Base-by-base conservation (phyloP, 2,113 vertebrate species). In the Engystomops pustulosus region DNA sequence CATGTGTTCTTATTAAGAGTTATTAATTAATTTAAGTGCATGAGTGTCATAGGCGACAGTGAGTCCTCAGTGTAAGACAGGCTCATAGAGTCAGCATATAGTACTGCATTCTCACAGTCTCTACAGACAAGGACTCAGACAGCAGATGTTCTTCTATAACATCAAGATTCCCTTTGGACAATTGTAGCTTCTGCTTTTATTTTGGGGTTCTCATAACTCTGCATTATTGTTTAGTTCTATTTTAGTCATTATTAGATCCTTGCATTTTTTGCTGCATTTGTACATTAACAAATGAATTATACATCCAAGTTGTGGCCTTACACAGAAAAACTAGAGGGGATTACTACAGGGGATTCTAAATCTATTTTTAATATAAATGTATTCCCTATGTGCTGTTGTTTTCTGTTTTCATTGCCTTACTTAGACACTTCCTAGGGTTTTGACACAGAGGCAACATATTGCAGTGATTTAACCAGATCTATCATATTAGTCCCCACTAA, bases 131-230 rank as follows among this genome's bases (percentile, higher is more conserved):
- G 34, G 23, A 60, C 27, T 30, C 12, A 11, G 18, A 36, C 45
- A 75, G 7, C 81, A 77, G 71, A 77, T 68, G 45, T 67, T 83
- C 58, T 53, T n/a, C 18, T 38, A 53, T 47, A n/a, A 51, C 38
- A 68, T 76, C 7, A 17, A 38, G n/a, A 77, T 53, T 84, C 81
- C 71, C 30, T 76, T 15, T 14, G 30, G 71, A 27, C 30, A 2
- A 11, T 8, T 20, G 44, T 27, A 30, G 30, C 6, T 71, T 74
- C 0, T 47, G 8, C 55, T 60, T 18, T 27, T 32, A 17, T 2
- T 10, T 32, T 32, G 27, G 18, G 27, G 32, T 32, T 30, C 60
- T 32, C 58, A 47, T 11, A 3, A 18, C 18, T 3, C 14, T 41
- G 38, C 47, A 17, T 17, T 67, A 14, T 3, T 18, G 1, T 18